These are phyloP conservation scores for Melinaea marsaeus DNA, from an alignment of 2,888 invertebrate genomes.

Conservation along the genomic window DNA sequence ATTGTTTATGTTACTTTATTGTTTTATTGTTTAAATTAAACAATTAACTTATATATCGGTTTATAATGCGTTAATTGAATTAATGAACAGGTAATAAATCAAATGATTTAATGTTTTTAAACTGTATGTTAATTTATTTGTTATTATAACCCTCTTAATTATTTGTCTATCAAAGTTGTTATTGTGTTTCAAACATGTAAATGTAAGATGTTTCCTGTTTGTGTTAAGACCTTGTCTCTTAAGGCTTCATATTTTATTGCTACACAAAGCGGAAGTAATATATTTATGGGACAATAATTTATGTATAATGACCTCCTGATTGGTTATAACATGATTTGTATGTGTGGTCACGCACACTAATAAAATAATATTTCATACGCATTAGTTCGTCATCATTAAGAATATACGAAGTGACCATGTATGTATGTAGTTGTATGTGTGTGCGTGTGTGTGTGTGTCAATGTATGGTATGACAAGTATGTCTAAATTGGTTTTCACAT, in stretches of 20 bases:
- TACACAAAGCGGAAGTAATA: conserved; percentile 13
- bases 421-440: not conserved
- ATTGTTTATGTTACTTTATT: not conserved
- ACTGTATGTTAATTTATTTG: no score
- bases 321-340: not conserved
- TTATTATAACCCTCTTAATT: no score
- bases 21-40: not conserved
- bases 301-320: not conserved
- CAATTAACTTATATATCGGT: not conserved
- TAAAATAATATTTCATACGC: no score
- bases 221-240: not conserved
- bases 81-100: no score
- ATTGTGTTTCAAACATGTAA: no score
- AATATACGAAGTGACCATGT: no score
- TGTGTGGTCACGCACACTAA: not conserved
- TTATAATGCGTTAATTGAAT: no score
- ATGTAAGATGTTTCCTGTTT: not conserved
- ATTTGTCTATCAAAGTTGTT: no score
- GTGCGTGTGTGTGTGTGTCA: conserved; percentile 16
- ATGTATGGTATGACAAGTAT: conserved; percentile 31
- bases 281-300: not conserved
- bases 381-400: no score
- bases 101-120: no score
- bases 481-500: conserved; percentile 35
- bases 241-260: not conserved